Evolutionary conservation across 2,888 invertebrate genomes (phyloP), one percentile per base, ranked within the genome.

Genomic region (Xylota segnis): DNA sequence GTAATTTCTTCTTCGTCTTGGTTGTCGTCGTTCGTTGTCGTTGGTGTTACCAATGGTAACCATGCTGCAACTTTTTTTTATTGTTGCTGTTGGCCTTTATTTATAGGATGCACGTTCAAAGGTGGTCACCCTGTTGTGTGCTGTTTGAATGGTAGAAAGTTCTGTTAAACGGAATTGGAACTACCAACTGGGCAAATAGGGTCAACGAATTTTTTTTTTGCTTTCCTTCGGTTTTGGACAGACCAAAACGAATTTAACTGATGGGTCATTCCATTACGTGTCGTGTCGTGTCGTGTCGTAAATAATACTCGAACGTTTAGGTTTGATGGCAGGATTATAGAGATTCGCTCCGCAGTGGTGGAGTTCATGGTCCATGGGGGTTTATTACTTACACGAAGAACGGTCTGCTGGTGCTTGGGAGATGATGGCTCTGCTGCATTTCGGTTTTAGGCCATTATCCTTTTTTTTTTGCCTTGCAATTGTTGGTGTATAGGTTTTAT

Each of bases 141-240:
- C 34, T 61, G 43, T 61, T 34, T 63, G 59, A 65, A 45, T 72
- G 66, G 66, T 79, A 81, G 84, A 84, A 84, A 84, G 84, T 84
- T 84, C 84, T 84, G 84, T 84, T 84, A 84, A 84, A 79, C 81
- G 81, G 84, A 81, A 84, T 84, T 59, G 75, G 84, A 79, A 63
- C 70, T 83, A 78, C 68, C 79, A 79, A 79, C 83, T 72, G 54
- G 50, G 79, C 79, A 78, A n/a, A 83, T 32, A 68, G 79, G 84
- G 84, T 84, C 84, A 84, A 70, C 27, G 78, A 61, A 50, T 78
- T 74, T 74, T 45, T 47, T 56, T 34, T 58, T 27, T 16, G 59
- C 34, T 59, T 59, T 77, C 68, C 29, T 77, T 68, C 37, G n/a
- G 40, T n/a, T 47, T 76, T 54, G 2, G 59, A 32, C 29, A 70